Conservation (phyloP, 2,113 vertebrate species). For the Progne subis region DNA sequence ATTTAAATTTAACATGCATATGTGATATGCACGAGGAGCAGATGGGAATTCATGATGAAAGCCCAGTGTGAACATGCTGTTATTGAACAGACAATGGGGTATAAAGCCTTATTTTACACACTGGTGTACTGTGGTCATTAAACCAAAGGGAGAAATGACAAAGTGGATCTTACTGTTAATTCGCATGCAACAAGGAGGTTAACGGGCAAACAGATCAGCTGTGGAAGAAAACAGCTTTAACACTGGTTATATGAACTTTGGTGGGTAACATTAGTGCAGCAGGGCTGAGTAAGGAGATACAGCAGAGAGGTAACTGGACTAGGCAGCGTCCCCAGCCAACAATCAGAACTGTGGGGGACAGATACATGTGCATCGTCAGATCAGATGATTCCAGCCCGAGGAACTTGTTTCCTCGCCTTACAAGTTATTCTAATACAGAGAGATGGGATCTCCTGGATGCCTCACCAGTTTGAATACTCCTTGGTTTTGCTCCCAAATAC, state of each 20-base stretch:
- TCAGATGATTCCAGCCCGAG: not conserved
- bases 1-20: not conserved
- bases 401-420: not conserved
- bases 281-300: not conserved
- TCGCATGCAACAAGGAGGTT: fast-evolving
- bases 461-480: conserved; percentile 94
- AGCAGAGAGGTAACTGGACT: not conserved
- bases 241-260: not conserved
- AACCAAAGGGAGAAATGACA: not conserved
- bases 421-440: conserved; percentile 30
- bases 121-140: not conserved
- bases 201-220: not conserved
- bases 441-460: not conserved
- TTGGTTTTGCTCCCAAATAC: conserved; percentile 94
- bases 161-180: not conserved
- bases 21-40: not conserved
- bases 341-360: not conserved
- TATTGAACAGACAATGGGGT: not conserved
- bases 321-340: fast-evolving
- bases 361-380: not conserved
- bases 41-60: conserved; percentile 12
- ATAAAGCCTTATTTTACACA: not conserved
- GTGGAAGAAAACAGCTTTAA: not conserved
- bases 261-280: not conserved
- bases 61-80: not conserved